A percentile compares a stretch with the other conserved stretches of the same genome.
Evolutionary conservation across 2,113 vertebrate genomes (phyloP).

Genomic region (Clarias batrachus): DNA sequence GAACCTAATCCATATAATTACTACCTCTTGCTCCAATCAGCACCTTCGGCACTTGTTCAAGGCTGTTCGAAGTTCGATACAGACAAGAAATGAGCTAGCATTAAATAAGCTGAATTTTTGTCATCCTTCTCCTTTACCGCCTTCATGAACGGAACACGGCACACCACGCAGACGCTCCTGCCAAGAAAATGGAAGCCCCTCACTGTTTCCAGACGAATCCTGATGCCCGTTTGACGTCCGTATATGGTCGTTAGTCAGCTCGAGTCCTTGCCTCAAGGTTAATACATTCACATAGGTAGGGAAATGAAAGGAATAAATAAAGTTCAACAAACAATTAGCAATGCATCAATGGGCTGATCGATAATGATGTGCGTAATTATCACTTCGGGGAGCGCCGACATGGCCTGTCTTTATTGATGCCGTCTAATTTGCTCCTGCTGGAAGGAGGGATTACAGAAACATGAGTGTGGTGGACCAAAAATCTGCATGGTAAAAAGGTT

Average conservation of each 20-base stretch:
- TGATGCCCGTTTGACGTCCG: slow-evolving; percentile 56
- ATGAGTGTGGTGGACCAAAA: slow-evolving; percentile 56
- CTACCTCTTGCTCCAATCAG: slow-evolving; percentile 53
- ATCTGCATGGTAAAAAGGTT: background rate
- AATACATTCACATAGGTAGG: slow-evolving; percentile 59
- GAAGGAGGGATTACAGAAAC: slow-evolving; percentile 70
- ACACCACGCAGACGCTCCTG: background rate
- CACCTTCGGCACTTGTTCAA: slow-evolving; percentile 63
- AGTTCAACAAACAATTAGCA: slow-evolving; percentile 73
- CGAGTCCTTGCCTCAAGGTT: slow-evolving; percentile 69
- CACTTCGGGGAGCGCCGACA: slow-evolving; percentile 75
- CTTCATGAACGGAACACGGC: slow-evolving; percentile 55
- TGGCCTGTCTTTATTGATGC: slow-evolving; percentile 71
- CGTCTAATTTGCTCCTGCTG: slow-evolving; percentile 65
- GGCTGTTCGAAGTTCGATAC: slow-evolving; percentile 56
- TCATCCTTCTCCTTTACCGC: slow-evolving; percentile 53
- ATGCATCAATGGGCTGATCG: slow-evolving; percentile 75
- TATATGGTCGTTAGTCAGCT: slow-evolving; percentile 38
- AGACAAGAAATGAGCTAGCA: slow-evolving; percentile 31
- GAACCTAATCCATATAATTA: slow-evolving; percentile 62
- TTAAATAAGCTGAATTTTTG: slow-evolving; percentile 51
- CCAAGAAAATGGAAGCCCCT: slow-evolving; percentile 7
- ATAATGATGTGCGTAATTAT: slow-evolving; percentile 79
- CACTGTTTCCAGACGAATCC: slow-evolving; percentile 61
- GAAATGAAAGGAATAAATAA: slow-evolving; percentile 72